Base-by-base conservation (phyloP, 2,113 vertebrate species). In the Chamaea fasciata region DNA sequence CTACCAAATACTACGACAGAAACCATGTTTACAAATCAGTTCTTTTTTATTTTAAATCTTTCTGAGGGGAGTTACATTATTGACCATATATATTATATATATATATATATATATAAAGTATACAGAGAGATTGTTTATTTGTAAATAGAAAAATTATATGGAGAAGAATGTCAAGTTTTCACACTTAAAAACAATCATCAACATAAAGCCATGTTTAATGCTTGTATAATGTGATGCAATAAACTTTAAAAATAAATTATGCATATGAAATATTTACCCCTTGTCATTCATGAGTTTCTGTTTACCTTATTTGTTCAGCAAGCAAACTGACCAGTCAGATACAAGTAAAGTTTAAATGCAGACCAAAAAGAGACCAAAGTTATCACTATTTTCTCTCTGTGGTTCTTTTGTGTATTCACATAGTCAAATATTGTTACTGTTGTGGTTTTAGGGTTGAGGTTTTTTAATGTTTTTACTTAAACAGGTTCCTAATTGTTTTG, bases 161-260 rank as follows among this genome's bases (percentile, higher is more conserved):
- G 96, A 97, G 80, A 84, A 94, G 97, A 98, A 98, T 97, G 97
- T 98, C 79, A 85, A 96, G 95, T 98, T 98, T 98, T 98, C 98
- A 97, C 97, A 97, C 87, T 97, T 23, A 68, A 93, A 97, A 96
- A 96, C 65, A 87, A 92, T 96, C 96, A 98, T 97, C 96, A 92
- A 97, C 97, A 97, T 96, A 96, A 98, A 98, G 97, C 98, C 97
- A 98, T 98, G 97, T 98, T 97, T 97, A 98, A 97, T 97, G 98
- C 98, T 98, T 98, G 96, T 98, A 98, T 91, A 98, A 97, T 98
- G 98, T 98, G 96, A 98, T 60, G 91, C 96, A 97, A 98, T 98
- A 98, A 98, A 98, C 96, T 98, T 97, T 88, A 98, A 98, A 69
- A 98, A 98, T 98, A 98, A 98, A 98, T 97, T 96, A 97, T 96